These are phyloP conservation scores for Pseudanteris insignis DNA, from an alignment of 2,888 invertebrate genomes.

Conservation along the genomic window DNA sequence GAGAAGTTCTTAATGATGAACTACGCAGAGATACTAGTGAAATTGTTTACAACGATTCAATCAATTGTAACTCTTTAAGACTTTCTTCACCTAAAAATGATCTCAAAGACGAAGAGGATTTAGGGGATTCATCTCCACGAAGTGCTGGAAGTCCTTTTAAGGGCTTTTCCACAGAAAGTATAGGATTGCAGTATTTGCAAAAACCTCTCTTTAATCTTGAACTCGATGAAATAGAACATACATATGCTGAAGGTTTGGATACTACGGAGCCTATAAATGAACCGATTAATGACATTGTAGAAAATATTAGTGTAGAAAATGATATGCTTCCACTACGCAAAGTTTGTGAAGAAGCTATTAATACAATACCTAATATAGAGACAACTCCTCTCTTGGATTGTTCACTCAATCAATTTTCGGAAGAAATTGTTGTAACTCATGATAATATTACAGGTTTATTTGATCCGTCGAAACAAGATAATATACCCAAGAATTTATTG, in stretches of 20 bases:
- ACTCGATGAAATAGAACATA: conserved; percentile 36
- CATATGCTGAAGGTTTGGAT: conserved; percentile 24
- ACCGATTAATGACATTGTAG: conserved; percentile 21
- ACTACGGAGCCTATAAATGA: conserved; percentile 15
- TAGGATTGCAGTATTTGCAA: conserved; percentile 32
- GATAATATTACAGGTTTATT: conserved; percentile 28
- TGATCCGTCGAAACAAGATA: conserved; percentile 21
- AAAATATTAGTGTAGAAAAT: conserved; percentile 13
- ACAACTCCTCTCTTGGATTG: conserved; percentile 28
- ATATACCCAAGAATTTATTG: conserved; percentile 12
- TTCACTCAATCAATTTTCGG: conserved; percentile 10
- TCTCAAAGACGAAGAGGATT: conserved; percentile 35
- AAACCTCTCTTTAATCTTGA: conserved; percentile 37
- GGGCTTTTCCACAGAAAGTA: conserved; percentile 46
- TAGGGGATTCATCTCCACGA: conserved; percentile 25
- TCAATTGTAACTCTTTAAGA: conserved; percentile 39
- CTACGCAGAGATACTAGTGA: conserved; percentile 27
- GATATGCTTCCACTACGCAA: conserved; percentile 22
- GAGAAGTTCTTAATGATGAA: conserved; percentile 24
- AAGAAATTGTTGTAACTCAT: conserved; percentile 10
- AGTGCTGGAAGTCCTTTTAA: conserved; percentile 49
- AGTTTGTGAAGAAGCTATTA: conserved; percentile 23
- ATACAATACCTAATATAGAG: conserved; percentile 24
- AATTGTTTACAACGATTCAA: conserved; percentile 38
- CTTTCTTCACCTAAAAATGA: conserved; percentile 37